Evolutionary conservation across 2,797 vertebrate genomes (phyloP), one percentile per base, ranked within the genome.

Genomic region (Cyprinodon diabolis): DNA sequence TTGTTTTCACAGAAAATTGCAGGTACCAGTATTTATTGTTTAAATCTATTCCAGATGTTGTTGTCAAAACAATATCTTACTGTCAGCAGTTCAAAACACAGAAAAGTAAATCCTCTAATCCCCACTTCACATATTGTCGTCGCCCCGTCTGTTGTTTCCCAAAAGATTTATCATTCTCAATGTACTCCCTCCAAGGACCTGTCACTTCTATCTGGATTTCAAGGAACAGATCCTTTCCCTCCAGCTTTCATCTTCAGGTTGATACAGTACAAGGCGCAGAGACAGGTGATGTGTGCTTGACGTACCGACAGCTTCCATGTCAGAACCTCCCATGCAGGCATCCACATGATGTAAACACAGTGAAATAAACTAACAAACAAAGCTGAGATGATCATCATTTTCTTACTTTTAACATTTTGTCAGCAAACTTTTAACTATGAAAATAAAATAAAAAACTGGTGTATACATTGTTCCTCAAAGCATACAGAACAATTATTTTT

Each of bases 101-200:
- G 21, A 49, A 83, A 77, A 58, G 77, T 77, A 82, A 57, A 80
- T 80, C 51, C 76, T 87, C 67, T 88, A 83, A 89, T 89, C 77
- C 83, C 37, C 82, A 48, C 72, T 74, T 87, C 71, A 87, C 75
- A 88, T 82, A 73, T 87, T 87, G 82, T 87, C 81, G 85, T 81
- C 76, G 68, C 25, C 43, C 76, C 56, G 77, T 85, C 75, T 81
- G 66, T 82, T 51, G 75, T 69, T 67, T 85, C 72, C 65, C 65
- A 73, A 87, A 83, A 77, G 12, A 80, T 81, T 76, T 76, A 62
- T 73, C 17, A 67, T 55, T 75, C 43, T 60, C 68, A 70, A 19
- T 78, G 58, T 57, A 68, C 74, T 75, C 57, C 78, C 72, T 81
- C 77, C 76, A 45, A 79, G 78, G 71, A 76, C 71, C 76, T 79